phyloP scores from a whole-genome alignment of 2,888 invertebrate genomes.

The Agriopis marginaria region DNA sequence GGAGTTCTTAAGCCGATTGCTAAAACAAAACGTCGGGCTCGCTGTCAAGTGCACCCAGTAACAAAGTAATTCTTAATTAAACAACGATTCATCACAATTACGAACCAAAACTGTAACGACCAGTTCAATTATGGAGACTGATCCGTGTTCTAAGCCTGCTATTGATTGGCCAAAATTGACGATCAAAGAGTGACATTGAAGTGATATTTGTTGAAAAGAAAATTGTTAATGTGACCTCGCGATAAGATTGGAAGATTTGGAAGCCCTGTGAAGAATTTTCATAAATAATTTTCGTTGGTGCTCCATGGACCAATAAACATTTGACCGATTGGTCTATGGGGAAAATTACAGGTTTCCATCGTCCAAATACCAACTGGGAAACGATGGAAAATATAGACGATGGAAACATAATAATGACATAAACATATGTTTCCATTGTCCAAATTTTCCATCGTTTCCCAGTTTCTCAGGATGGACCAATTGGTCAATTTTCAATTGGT shows the following conservation, averaged over 20 bases:
- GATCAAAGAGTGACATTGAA: slow-evolving; percentile 63
- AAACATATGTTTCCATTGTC: too few relatives aligned
- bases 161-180: slow-evolving; percentile 59
- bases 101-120: slow-evolving; percentile 53
- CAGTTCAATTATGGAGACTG: slow-evolving; percentile 63
- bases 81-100: slow-evolving; percentile 61
- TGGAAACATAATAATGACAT: too few relatives aligned
- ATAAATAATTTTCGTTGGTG: slow-evolving; percentile 34
- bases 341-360: too few relatives aligned
- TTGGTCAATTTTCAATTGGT: too few relatives aligned
- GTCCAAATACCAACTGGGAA: neutral
- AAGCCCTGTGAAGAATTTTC: slow-evolving; percentile 44
- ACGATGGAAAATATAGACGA: too few relatives aligned
- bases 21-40: neutral
- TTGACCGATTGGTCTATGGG: too few relatives aligned
- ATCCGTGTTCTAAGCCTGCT: slow-evolving; percentile 62
- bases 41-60: slow-evolving; percentile 21
- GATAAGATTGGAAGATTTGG: slow-evolving; percentile 38
- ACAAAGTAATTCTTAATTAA: slow-evolving; percentile 34
- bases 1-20: slow-evolving; percentile 24
- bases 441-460: too few relatives aligned
- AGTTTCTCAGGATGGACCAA: too few relatives aligned
- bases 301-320: too few relatives aligned
- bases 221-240: slow-evolving; percentile 65
- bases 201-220: slow-evolving; percentile 55